Evolutionary conservation across 2,888 invertebrate species (phyloP), one percentile per base, ranked within the genome.

Genomic region (Salpingus planirostris): DNA sequence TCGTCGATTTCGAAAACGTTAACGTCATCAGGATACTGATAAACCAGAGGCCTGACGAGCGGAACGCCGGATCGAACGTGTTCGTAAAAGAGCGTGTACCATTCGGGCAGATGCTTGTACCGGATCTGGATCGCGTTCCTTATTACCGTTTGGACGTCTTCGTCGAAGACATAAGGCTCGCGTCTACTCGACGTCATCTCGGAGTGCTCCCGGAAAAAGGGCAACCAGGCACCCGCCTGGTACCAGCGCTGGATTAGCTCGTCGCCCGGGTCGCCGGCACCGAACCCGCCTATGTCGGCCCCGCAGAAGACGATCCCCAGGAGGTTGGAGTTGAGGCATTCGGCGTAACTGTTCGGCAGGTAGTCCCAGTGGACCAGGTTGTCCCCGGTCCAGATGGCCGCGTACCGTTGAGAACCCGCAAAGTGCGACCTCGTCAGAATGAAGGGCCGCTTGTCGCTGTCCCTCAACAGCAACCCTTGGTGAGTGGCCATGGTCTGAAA

Each of bases 381-480:
- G 63, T 97, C 96, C 0, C 96, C 97, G 0, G 96, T 97, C 96
- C 96, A 97, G 10, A 93, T 79, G 1, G 92, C 84, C 0, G 82
- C 76, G 52, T 71, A 85, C 60, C 90, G 74, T 64, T 97, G 96
- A 0, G 85, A 79, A 1, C 96, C 96, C 3, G 89, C 80, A 63
- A 89, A 97, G 50, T 84, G 78, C 0, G 91, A 77, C 15, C 96
- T 68, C 0, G 90, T 81, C 6, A 96, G 69, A 32, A 95, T 78
- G 60, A 97, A 97, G 0, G 95, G 91, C 13, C 96, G 69, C 50
- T 83, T 44, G 24, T 74, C 72, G 42, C 76, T 71, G 0, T 74
- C 69, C 3, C 77, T 57, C 24, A 62, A 54, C 27, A 67, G 13
- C 43, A 77, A 50, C 1, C 76, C 77, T 78, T 32, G 14, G 36